Evolutionary conservation across 30 jellyfish, hydroid and myxozoan genomes (phyloP).

Genomic region (Catostylus mosaicus): DNA sequence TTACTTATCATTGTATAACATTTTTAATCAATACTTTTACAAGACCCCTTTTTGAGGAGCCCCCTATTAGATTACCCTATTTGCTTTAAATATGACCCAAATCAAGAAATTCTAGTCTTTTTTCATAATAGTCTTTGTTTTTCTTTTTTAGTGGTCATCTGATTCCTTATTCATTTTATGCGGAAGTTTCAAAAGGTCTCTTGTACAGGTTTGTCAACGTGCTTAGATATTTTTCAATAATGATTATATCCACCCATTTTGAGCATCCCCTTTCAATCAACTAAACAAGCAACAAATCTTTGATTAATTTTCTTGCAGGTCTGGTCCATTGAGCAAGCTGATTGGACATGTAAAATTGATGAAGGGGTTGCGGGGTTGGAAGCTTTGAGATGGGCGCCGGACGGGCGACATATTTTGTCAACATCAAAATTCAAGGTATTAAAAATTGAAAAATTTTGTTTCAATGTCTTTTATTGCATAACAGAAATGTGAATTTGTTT

Average conservation of each 20-base stretch:
- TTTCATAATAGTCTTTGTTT: neutral
- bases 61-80: neutral
- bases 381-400: conserved; percentile 92
- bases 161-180: conserved; percentile 82
- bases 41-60: neutral
- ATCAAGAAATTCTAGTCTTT: neutral
- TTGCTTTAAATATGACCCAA: neutral
- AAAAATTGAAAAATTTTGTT: too few relatives aligned
- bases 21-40: too few relatives aligned
- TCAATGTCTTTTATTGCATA: too few relatives aligned
- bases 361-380: conserved; percentile 96
- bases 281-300: too few relatives aligned
- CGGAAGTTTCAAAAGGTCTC: conserved; percentile 79
- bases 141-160: conserved; percentile 82
- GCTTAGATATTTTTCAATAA: too few relatives aligned
- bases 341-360: conserved; percentile 95
- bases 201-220: conserved; percentile 83
- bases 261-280: too few relatives aligned
- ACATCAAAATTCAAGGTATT: conserved; percentile 89
- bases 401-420: conserved; percentile 89
- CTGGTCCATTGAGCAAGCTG: conserved; percentile 90
- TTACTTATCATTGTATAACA: too few relatives aligned
- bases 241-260: too few relatives aligned
- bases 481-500: too few relatives aligned
- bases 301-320: conserved; percentile 73